phyloP scores from a whole-genome alignment of 2,113 vertebrate species.

The Thomomys bottae region DNA sequence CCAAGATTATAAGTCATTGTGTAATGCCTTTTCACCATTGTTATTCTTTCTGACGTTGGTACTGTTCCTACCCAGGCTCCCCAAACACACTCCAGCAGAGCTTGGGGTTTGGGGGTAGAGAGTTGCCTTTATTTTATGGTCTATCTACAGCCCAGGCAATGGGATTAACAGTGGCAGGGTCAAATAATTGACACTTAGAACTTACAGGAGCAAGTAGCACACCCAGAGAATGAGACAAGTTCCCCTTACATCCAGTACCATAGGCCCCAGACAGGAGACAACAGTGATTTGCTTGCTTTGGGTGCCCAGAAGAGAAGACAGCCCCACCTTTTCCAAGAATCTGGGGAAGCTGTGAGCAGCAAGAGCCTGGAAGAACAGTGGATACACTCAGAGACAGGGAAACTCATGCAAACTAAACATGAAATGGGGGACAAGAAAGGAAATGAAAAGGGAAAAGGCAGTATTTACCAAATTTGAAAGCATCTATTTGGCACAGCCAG shows the following conservation, averaged over 20 bases:
- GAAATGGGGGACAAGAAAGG: not conserved
- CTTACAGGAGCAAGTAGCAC: not conserved
- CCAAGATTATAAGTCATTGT: not conserved
- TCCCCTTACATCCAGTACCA: too few species aligned
- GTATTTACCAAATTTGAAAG: not conserved
- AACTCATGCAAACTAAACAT: not conserved
- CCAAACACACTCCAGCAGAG: not conserved
- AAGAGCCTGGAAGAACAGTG: not conserved
- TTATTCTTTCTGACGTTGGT: not conserved
- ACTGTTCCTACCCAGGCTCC: not conserved
- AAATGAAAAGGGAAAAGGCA: not conserved
- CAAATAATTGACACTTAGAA: not conserved
- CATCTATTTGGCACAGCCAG: not conserved
- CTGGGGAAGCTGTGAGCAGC: not conserved
- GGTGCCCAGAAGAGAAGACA: not conserved
- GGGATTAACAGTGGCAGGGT: not conserved
- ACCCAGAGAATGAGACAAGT: not conserved
- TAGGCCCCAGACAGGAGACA: not conserved
- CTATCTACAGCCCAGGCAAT: not conserved
- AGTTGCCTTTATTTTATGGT: not conserved
- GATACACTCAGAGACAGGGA: not conserved
- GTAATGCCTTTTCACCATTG: not conserved
- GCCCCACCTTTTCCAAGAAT: not conserved
- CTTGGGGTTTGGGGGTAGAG: not conserved
- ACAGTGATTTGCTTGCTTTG: not conserved